phyloP scores from a whole-genome alignment of 2,888 invertebrate species.

The Anarsia innoxiella region DNA sequence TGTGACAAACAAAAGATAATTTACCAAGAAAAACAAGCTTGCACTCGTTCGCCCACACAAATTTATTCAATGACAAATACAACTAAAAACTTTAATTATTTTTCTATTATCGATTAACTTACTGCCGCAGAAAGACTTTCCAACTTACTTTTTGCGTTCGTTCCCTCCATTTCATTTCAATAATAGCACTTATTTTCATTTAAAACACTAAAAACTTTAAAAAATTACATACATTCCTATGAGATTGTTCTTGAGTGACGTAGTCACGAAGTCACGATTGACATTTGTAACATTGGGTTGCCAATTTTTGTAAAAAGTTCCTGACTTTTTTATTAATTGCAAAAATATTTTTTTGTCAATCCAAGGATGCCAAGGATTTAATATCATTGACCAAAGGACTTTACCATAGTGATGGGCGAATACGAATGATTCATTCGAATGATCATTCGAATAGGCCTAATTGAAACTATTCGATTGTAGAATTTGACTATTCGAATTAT shows the following conservation, averaged over 20 bases:
- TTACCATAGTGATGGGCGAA: too few species aligned
- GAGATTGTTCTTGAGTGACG: slow-evolving; percentile 27
- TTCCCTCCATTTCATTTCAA: slow-evolving; percentile 64
- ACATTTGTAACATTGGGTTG: too few species aligned
- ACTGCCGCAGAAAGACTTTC: neutral
- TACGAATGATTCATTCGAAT: too few species aligned
- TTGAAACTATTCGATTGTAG: too few species aligned
- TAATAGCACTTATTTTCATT: slow-evolving; percentile 23
- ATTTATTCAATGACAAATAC: slow-evolving; percentile 38
- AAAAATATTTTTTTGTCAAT: too few species aligned
- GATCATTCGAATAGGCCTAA: too few species aligned
- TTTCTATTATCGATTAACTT: neutral
- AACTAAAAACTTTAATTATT: slow-evolving; percentile 32
- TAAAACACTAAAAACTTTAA: slow-evolving; percentile 21
- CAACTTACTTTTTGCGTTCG: slow-evolving; percentile 46
- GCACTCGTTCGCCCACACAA: slow-evolving; percentile 73
- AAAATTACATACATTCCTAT: slow-evolving; percentile 27
- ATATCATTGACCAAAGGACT: too few species aligned
- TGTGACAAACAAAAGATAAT: slow-evolving; percentile 55
- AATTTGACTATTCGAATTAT: too few species aligned
- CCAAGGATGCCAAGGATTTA: too few species aligned
- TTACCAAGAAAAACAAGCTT: slow-evolving; percentile 41
- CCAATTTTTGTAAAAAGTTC: too few species aligned
- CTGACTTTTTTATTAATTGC: too few species aligned
- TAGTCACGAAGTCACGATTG: too few species aligned